A percentile compares a stretch with the other conserved stretches of the same genome.
These are phyloP conservation scores for Monopis laevigella DNA, from an alignment of 2,888 invertebrate genomes.

Conservation along the genomic window DNA sequence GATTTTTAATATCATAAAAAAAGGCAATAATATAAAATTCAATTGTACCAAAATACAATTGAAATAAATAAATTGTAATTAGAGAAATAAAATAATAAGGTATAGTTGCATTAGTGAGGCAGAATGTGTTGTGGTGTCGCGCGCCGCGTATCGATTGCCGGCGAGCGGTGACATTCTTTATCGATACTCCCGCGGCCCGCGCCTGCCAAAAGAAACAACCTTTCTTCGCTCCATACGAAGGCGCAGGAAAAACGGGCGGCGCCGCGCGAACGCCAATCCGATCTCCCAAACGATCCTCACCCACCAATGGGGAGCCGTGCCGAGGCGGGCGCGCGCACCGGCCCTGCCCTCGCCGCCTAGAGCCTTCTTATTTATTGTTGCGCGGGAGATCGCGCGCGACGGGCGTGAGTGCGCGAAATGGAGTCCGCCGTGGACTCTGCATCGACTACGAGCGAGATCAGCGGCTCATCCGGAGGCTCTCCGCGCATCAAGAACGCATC, in stretches of 20 bases:
- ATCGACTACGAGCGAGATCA: conserved; percentile 64
- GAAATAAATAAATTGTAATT: no score
- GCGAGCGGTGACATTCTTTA: conserved; percentile 75
- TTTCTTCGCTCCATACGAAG: conserved; percentile 54
- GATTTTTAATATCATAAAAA: no score
- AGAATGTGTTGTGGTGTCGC: conserved; percentile 17
- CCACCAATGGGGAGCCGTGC: conserved; percentile 55
- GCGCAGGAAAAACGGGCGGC: conserved; percentile 63
- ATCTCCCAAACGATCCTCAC: conserved; percentile 4
- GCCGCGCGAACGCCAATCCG: conserved; percentile 18
- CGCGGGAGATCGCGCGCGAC: conserved; percentile 74
- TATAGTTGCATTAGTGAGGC: no score
- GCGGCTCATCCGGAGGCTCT: conserved; percentile 61
- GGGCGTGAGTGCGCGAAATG: conserved; percentile 69
- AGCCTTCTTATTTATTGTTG: conserved; percentile 78
- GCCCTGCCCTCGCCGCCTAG: conserved; percentile 61
- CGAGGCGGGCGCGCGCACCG: conserved; percentile 60
- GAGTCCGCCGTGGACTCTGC: conserved; percentile 69
- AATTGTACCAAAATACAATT: no score
- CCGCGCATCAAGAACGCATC: conserved; percentile 60
- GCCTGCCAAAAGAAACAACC: conserved; percentile 70
- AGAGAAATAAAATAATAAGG: no score
- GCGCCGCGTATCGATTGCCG: conserved; percentile 68
- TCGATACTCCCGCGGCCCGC: conserved; percentile 61
- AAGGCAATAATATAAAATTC: no score